phyloP scores from a whole-genome alignment of 1,140 invertebrate species.

The Trichomalopsis sarcophagae region DNA sequence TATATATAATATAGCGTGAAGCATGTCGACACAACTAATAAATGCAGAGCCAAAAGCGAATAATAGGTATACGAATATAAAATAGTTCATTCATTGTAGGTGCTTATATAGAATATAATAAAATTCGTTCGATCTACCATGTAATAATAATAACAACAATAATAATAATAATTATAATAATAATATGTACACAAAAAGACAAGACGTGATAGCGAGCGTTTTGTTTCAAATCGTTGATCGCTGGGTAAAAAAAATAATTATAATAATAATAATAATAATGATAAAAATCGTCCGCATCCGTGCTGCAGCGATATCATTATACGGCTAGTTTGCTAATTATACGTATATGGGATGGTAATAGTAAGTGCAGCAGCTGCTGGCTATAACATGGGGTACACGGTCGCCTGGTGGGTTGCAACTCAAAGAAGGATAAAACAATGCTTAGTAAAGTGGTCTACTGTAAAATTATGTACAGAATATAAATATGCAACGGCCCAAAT shows the following conservation, averaged over 20 bases:
- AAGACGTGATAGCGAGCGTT: not conserved
- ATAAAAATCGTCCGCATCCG: not conserved
- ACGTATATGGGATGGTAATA: not conserved
- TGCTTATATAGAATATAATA: constrained; percentile 17
- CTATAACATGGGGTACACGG: not conserved
- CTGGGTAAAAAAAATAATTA: not conserved
- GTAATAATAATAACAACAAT: not conserved
- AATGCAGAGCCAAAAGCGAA: constrained; percentile 44
- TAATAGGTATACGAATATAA: constrained; percentile 21
- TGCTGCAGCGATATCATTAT: not conserved
- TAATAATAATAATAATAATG: not conserved
- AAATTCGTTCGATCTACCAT: not conserved
- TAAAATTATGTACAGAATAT: not conserved
- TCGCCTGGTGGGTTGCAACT: not conserved
- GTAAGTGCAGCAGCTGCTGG: not conserved
- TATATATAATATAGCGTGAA: constrained; percentile 3
- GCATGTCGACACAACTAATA: constrained; percentile 32
- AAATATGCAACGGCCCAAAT: not conserved
- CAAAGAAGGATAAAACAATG: not conserved
- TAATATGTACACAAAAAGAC: not conserved
- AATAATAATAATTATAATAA: not conserved
- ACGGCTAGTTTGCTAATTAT: not conserved
- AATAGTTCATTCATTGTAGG: constrained; percentile 36
- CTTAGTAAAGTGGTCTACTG: not conserved
- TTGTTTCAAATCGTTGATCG: not conserved